Base-by-base conservation (phyloP, 1,140 invertebrate genomes). In the Plodia interpunctella region DNA sequence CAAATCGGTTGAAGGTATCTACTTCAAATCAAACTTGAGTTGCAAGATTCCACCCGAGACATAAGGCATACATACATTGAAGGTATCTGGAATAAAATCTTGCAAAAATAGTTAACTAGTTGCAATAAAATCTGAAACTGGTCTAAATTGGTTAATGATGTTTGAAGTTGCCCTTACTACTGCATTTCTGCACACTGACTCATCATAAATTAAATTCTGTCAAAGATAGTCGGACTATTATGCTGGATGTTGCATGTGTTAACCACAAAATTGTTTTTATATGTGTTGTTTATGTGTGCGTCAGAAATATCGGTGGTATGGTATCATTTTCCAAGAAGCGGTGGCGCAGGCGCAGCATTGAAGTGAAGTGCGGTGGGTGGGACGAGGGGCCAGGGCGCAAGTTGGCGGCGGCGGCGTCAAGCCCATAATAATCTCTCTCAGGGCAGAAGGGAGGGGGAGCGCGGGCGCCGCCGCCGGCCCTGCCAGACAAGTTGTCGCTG, bases 361-460 rank as follows among this genome's bases (percentile, higher is more conserved):
- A 20, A 20, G 35, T 20, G 65, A 55, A 63, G 59, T 49, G 66
- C 90, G 57, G 92, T 90, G 60, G 92, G 92, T 55, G 89, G 88
- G 55, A 81, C 21, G 21, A 25, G 77, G 68, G 72, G 70, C 18
- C 50, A 55, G 59, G 67, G 25, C n/a, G 50, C 30, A 44, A 44
- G 38, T 44, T 18, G 66, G 89, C 91, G 90, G 91, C 91, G 92
- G 91, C 87, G 90, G 91, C 92, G 92, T 94, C 93, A 92, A 91
- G 91, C 91, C 91, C 91, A 92, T 93, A 92, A 80, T 79, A 80
- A 72, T 73, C 75, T 69, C 38, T 15, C 38, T 15, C 13, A n/a
- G 70, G 75, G 66, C 62, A 94, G 93, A 58, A 63, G n/a, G n/a
- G n/a, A n/a, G 71, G 68, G 68, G 68, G 94, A 92, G 68, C 72